Evolutionary conservation across 2,797 vertebrate genomes (phyloP), one percentile per base, ranked within the genome.

Genomic region (Gambusia yucatana): DNA sequence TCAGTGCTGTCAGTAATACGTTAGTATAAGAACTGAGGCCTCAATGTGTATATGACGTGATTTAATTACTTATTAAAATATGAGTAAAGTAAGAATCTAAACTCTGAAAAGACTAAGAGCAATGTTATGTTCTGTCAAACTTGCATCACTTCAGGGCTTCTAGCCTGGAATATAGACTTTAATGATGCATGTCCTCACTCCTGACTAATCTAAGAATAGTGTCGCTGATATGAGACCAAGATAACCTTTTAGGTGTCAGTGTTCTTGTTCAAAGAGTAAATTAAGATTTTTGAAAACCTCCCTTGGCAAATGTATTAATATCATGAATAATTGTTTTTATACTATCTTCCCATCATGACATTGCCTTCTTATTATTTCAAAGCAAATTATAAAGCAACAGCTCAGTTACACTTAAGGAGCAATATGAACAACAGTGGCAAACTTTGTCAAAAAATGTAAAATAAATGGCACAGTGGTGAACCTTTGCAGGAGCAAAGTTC

Each of bases 91-190:
- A 67, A 80, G 78, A 92, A 22, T 73, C 67, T 80, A 77, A 69
- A 71, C 65, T 83, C 10, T 80, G 30, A 76, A 81, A 89, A 87
- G 83, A 73, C 73, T 87, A 89, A 93, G 80, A 91, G 93, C 88
- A 93, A 93, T 93, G 89, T 90, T 83, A 65, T 89, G 91, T 91
- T 71, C 79, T 80, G 79, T 86, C 91, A 52, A 47, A 41, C 55
- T 77, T 39, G 77, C 67, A 82, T 85, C 79, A 86, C 82, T 80
- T 76, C 48, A 80, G 71, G 72, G 63, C 70, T 84, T 84, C 75
- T 28, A 71, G 71, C 70, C 52, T 69, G 75, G 36, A 84, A 83
- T 84, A 78, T 77, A 81, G 82, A 81, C 83, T 52, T 91, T 67
- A 88, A 91, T 90, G 87, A 92, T 88, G 87, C 71, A 90, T 90